Conservation (phyloP, 2,113 vertebrate species). For the Naja naja region DNA sequence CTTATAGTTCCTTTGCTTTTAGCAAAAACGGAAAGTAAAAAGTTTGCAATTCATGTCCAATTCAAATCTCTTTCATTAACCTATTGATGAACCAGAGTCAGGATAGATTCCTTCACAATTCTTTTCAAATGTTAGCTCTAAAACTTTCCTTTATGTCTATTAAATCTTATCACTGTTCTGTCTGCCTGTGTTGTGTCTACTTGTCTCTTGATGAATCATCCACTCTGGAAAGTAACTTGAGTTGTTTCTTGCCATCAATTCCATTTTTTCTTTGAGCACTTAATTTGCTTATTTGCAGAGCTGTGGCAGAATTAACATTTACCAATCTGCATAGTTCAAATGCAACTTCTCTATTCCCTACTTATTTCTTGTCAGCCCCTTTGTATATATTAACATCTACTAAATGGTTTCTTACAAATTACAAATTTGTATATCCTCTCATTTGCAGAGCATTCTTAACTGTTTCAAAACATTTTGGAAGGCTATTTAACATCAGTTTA, state of each 20-base stretch:
- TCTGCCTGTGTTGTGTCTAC: background rate
- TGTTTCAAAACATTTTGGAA: background rate
- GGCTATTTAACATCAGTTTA: background rate
- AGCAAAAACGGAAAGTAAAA: background rate
- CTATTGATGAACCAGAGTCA: background rate
- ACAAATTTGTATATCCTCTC: background rate
- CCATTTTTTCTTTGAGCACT: background rate
- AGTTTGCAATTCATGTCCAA: background rate
- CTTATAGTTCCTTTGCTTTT: background rate
- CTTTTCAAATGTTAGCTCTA: background rate
- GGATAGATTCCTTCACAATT: background rate
- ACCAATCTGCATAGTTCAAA: background rate
- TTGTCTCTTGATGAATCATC: background rate
- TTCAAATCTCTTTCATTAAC: background rate
- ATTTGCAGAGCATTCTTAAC: background rate
- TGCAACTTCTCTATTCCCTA: background rate
- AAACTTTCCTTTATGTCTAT: background rate
- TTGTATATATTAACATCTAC: background rate
- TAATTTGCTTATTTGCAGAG: background rate
- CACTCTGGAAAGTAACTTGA: background rate
- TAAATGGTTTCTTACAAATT: background rate
- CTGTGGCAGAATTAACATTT: background rate
- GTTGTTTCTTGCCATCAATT: background rate
- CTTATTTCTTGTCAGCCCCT: background rate
- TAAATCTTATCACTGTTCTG: background rate